Evolutionary conservation across 2,113 vertebrate species (phyloP), one percentile per base, ranked within the genome.

Genomic region (Rhinoderma darwinii): DNA sequence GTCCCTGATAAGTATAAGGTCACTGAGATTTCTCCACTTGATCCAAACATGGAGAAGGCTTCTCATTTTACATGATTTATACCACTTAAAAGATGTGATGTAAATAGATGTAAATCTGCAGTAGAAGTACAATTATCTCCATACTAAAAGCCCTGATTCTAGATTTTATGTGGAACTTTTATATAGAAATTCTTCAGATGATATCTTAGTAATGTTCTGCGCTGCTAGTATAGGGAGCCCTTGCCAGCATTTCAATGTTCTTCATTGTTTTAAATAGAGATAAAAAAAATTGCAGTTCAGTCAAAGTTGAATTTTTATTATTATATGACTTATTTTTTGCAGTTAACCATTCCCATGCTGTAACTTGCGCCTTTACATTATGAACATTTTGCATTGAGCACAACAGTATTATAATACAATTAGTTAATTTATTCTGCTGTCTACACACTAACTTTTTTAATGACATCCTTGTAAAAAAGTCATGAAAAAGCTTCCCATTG

Each of bases 161-260:
- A 82, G 43, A 17, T 86, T 44, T 81, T 39, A 50, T 82, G 74
- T 61, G 47, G 6, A 75, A 54, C 51, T 74, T 75, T 75, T 25
- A 87, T 82, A 63, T 75, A 82, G 82, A 82, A 82, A 87, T 87
- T 74, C 70, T 86, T 80, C 27, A 73, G 85, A 86, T 86, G 37
- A 72, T 86, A 81, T 81, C 85, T 73, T 22, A 56, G 63, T 47
- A 56, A 73, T 81, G 66, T 39, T 30, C 7, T 85, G 59, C 30
- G 11, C 77, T 47, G 47, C 17, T 56, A 50, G 68, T 43, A n/a
- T 32, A 11, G 54, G 54, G 20, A 81, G 56, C 35, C 74, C 41
- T 77, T 77, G 83, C 73, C 84, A 85, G 59, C 27, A 50, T 35
- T 63, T 85, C 59, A 78, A 74, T 85, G 84, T 85, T 85, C 56